Conservation (phyloP, 2,113 vertebrate species). For the Limanda limanda region DNA sequence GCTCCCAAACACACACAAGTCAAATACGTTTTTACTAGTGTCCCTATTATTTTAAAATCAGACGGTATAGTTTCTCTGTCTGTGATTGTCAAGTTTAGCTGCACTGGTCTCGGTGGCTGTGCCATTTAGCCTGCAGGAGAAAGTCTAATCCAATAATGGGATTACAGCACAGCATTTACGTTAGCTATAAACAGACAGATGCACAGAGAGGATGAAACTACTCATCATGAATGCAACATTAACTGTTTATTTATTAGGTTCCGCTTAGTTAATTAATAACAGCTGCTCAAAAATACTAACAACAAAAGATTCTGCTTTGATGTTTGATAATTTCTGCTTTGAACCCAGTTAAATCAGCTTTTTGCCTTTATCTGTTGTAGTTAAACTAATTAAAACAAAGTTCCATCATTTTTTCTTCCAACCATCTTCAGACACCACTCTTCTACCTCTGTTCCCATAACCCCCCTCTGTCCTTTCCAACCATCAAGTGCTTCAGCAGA, state of each 20-base stretch:
- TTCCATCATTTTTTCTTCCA: background rate
- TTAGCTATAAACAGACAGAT: slow-evolving; percentile 69
- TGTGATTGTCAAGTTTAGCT: slow-evolving; percentile 41
- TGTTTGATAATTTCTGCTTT: background rate
- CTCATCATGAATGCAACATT: background rate
- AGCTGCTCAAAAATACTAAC: background rate
- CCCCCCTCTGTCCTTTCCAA: slow-evolving; percentile 21
- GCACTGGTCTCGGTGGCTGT: slow-evolving; percentile 48
- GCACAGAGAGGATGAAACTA: slow-evolving; percentile 28
- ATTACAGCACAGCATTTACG: slow-evolving; percentile 73
- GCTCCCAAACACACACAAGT: background rate
- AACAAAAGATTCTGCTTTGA: background rate
- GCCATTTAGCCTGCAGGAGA: slow-evolving; percentile 72
- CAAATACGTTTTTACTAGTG: background rate
- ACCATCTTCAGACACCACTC: slow-evolving; percentile 14
- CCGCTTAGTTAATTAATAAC: background rate
- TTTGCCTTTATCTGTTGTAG: background rate
- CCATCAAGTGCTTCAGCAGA: slow-evolving; percentile 76
- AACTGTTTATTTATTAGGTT: slow-evolving; percentile 2
- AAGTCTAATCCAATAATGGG: slow-evolving; percentile 82
- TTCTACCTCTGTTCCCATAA: slow-evolving; percentile 33
- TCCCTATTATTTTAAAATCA: background rate
- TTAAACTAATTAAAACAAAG: background rate
- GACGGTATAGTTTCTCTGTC: slow-evolving; percentile 16
- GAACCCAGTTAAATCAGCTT: background rate